Base-by-base conservation (phyloP, 2,113 vertebrate genomes). In the Ophthalmolycus amberensis region DNA sequence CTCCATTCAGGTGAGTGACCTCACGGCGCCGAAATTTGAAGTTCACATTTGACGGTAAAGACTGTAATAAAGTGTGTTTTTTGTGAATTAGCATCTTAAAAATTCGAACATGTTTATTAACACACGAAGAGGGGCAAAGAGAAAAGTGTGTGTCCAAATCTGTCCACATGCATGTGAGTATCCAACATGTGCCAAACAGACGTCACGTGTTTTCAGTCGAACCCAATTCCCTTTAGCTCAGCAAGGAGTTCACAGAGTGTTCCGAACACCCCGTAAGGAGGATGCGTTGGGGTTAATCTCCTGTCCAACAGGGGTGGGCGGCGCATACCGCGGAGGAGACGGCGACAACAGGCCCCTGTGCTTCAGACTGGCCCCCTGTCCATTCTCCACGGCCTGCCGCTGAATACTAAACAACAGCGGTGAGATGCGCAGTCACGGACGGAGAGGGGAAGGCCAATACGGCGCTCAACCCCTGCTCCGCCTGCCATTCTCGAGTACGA, bases 361-460 rank as follows among this genome's bases (percentile, higher is more conserved):
- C 85, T 76, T 94, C 96, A 95, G 94, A 63, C 95, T 94, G 89
- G 94, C 94, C 93, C 93, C 93, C 94, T 93, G 95, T 95, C 92
- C 95, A 94, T 94, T 96, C 94, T 93, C 93, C 95, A 94, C 94
- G 94, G 94, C 93, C 95, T 89, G 90, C 88, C 32, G 91, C 89
- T 82, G 97, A 96, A 97, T 96, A 91, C 95, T 96, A 95, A 96
- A 94, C 91, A 86, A 77, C 88, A 3, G 85, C 89, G 77, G 88
- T 69, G 83, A 88, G 90, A 97, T 96, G 96, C 95, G 84, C 92
- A 93, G 95, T 96, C 96, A 96, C 96, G 96, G 85, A 82, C 75
- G 14, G 15, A 71, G 63, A 74, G 34, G 69, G 37, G 70, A 75
- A 64, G 79, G 72, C 71, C 69, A 29, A 11, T 29, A 27, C 58